Base-by-base conservation (phyloP, 2,888 invertebrate genomes). In the Bursaphelenchus okinawaensis region DNA sequence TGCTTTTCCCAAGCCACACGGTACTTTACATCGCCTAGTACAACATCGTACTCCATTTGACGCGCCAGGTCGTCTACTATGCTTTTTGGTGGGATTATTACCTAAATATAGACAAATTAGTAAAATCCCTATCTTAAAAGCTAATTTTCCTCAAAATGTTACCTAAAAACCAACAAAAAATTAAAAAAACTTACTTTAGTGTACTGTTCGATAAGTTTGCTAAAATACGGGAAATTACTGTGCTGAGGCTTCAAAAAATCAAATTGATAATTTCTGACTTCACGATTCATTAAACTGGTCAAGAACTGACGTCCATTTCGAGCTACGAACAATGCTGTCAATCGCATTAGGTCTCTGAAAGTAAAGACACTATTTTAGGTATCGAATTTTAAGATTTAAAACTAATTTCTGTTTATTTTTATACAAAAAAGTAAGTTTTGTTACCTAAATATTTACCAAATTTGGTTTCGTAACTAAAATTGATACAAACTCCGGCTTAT, bases 291-390 rank as follows among this genome's bases (percentile, higher is more conserved):
- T 19, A 99, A 85, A 82, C 94, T 94, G 0, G 96, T 96, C 20
- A 98, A 86, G 84, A 99, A 99, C 82, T 95, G 93, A 0, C 96
- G 88, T 0, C 98, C 98, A 85, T 99, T 98, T 81, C 96, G 88
- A 0, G 98, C 98, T 0, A 96, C 96, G 86, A 98, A 99, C 84
- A 98, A 93, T 0, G 98, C 98, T 0, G 98, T 98, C 24, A 99
- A 85, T 82, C 94, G 94, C 0, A 98, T 95, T 67, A 98, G 91
- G 84, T 98, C 98, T 72, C 91, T 91, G 74, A 40, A 80, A 68
- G 24, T 8, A 29, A 57, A 8, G 12, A 54, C 12, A n/a, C 9
- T 54, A 16, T 19, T 24, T 22, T n/a, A n/a, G n/a, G n/a, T n/a
- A n/a, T n/a, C n/a, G n/a, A n/a, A n/a, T 4, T 40, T 12, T 40